Evolutionary conservation across 1,140 invertebrate species (phyloP).

Genomic region (Drosophila albomicans): DNA sequence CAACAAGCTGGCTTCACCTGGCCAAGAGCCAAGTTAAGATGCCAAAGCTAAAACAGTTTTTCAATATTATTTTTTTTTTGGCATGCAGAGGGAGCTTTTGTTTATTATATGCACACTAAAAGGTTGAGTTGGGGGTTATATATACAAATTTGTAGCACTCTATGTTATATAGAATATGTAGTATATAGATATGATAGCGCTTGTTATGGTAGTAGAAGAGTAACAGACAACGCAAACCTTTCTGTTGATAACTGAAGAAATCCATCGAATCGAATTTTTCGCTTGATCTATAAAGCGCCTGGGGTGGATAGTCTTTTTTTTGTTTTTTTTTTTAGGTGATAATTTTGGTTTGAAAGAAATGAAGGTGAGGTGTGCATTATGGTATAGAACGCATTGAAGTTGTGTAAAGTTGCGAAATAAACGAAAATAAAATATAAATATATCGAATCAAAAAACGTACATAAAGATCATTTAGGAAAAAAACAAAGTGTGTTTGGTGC

Average conservation of each 20-base stretch:
- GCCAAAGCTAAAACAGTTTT: slow-evolving; percentile 15
- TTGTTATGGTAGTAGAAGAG: slow-evolving; percentile 42
- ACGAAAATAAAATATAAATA: slow-evolving; percentile 8
- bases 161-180: slow-evolving; percentile 3
- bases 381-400: slow-evolving; percentile 22
- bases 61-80: neutral
- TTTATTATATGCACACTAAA: slow-evolving; percentile 7
- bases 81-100: slow-evolving; percentile 43
- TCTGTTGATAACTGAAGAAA: slow-evolving; percentile 83
- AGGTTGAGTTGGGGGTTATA: slow-evolving; percentile 13
- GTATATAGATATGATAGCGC: slow-evolving; percentile 26
- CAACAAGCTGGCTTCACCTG: slow-evolving; percentile 20
- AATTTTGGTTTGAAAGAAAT: slow-evolving; percentile 18
- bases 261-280: slow-evolving; percentile 88
- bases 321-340: neutral
- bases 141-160: neutral
- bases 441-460: neutral
- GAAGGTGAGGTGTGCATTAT: slow-evolving; percentile 30
- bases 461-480: slow-evolving; percentile 5
- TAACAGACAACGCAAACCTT: slow-evolving; percentile 79
- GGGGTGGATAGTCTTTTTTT: slow-evolving; percentile 83
- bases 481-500: slow-evolving; percentile 27
- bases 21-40: slow-evolving; percentile 42
- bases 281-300: slow-evolving; percentile 87
- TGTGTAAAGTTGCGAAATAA: slow-evolving; percentile 11